Base-by-base conservation (phyloP, 2,113 vertebrate genomes). In the Stigmatopora argus region DNA sequence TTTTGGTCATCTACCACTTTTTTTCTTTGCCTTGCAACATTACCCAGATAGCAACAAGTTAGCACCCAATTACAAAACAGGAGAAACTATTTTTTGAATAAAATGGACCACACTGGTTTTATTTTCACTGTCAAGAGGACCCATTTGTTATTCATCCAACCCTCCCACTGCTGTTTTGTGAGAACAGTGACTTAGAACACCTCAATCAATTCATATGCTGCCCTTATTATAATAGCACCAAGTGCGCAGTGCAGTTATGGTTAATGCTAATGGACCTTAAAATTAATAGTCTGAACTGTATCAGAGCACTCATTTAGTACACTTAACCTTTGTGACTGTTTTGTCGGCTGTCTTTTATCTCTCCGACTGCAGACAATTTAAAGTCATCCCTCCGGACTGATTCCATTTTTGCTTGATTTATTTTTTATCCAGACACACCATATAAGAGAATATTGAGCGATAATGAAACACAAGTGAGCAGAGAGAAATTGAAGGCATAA, bases 281-380 rank as follows among this genome's bases (percentile, higher is more conserved):
- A 87, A 81, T 85, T 75, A 76, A 86, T 87, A 81, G 73, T 75
- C 64, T 64, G 48, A 75, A 72, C 75, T 83, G 71, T 65, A 85
- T 83, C 77, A 82, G 79, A 87, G 72, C 58, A 48, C 69, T 82
- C 75, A 70, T 78, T 83, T 76, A 64, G 63, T 48, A 55, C 57
- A 71, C 67, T 82, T 86, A 76, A 86, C 78, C 82, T 83, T 80
- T 73, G 64, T 34, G 34, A 71, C 67, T 72, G 70, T 70, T 71
- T 72, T 65, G 64, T 72, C 71, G 59, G 35, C 49, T 63, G 65
- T 69, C 53, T 65, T 82, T 64, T 64, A 72, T 78, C 65, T 65
- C 51, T 49, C 45, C 19, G 41, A 13, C 65, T 71, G 56, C 65
- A 75, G 55, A 61, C 41, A 45, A 71, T 75, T 71, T 70, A 59